Base-by-base conservation (phyloP, 2,888 invertebrate genomes). In the Callyntrura guangdongensis region DNA sequence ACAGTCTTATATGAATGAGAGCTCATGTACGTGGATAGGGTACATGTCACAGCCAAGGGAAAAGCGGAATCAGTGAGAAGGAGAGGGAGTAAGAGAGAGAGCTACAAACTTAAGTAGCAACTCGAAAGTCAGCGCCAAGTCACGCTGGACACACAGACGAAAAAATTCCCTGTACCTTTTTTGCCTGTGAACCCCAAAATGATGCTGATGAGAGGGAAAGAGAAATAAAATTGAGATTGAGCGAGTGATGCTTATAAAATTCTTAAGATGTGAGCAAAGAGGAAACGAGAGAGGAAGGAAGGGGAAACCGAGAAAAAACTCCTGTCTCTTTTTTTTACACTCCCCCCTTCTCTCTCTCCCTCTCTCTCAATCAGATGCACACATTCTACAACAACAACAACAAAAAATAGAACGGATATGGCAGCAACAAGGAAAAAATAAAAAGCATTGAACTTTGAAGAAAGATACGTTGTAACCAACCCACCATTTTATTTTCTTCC, bases 301-400 rank as follows among this genome's bases (percentile, higher is more conserved):
- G 82, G 72, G 61, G 25, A 69, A 27, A 67, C 25, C 25, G 36
- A 22, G n/a, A 14, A 74, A 88, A 82, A 67, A 27, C 22, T 2
- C 45, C 3, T 17, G 36, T 45, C 27, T 88, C 20, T 8, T n/a
- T 20, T 88, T 69, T 74, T 74, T 74, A 86, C 86, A 86, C 86
- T 87, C 77, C 67, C 74, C 72, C 20, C 20, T 17, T 20, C 61
- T 20, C 36, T 36, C 36, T 36, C 61, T 64, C 45, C 36, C 59
- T 61, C 14, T 49, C 84, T 89, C 59, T 74, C 89, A 89, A 89
- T 89, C 89, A 77, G 64, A 87, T 87, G 87, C 87, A 87, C 87
- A 81, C 87, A 86, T 88, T 88, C 56, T 45, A 83, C 27, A 72
- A 67, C 59, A 59, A 22, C 53, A 47, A 36, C 36, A 36, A 36